Evolutionary conservation across 2,113 vertebrate species (phyloP).

Genomic region (Equus quagga): DNA sequence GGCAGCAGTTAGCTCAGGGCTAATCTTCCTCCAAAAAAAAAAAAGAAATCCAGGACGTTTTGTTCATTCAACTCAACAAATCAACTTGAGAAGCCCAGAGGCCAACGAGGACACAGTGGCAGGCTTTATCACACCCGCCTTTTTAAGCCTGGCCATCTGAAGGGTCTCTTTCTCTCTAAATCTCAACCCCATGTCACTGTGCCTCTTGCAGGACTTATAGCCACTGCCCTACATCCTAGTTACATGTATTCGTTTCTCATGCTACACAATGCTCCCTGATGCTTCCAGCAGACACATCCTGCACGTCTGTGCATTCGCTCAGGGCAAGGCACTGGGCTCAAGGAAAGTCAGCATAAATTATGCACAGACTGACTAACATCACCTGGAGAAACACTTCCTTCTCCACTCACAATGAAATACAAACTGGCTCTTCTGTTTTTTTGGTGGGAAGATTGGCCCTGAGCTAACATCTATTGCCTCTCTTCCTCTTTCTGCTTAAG

Average conservation of each 20-base stretch:
- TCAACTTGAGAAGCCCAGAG: not conserved
- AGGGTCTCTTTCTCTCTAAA: not conserved
- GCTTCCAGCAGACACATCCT: not conserved
- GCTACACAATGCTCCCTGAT: fast-evolving
- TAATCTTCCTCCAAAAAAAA: no score
- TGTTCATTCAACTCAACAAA: not conserved
- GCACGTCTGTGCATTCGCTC: not conserved
- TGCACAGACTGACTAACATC: not conserved
- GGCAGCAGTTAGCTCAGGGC: no score
- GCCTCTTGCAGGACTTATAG: not conserved
- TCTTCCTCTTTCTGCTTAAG: no score
- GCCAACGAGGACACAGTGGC: not conserved
- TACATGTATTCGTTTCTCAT: fast-evolving
- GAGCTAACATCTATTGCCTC: no score
- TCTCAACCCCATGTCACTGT: not conserved
- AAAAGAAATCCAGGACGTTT: no score
- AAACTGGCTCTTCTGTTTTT: not conserved
- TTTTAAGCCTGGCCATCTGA: not conserved
- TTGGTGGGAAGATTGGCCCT: no score
- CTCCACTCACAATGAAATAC: not conserved
- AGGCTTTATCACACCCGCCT: not conserved
- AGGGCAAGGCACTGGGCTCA: not conserved
- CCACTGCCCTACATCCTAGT: not conserved
- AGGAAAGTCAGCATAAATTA: not conserved
- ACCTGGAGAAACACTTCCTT: not conserved